Evolutionary conservation across 2,113 vertebrate genomes (phyloP).

Genomic region (Chaenocephalus aceratus): DNA sequence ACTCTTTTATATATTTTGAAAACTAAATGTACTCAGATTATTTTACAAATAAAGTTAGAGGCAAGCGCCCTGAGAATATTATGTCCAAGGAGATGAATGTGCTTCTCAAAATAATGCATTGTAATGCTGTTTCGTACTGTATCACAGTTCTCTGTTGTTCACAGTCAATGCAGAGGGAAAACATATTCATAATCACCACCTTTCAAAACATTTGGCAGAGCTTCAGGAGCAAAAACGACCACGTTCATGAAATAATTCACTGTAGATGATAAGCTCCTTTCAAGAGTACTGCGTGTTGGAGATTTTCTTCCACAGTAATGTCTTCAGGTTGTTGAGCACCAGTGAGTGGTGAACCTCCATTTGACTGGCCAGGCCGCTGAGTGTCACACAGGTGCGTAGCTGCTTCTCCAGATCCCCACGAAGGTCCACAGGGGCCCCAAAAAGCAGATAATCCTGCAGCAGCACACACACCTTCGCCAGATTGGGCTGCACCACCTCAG

Average conservation of each 20-base stretch:
- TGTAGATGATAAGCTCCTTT: slow-evolving; percentile 29
- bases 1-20: slow-evolving; percentile 42
- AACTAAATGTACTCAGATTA: slow-evolving; percentile 29
- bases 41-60: slow-evolving; percentile 42
- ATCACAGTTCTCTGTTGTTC: slow-evolving; percentile 64
- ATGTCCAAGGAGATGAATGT: slow-evolving; percentile 34
- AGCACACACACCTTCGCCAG: slow-evolving; percentile 94
- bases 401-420: slow-evolving; percentile 91
- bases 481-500: slow-evolving; percentile 93
- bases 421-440: slow-evolving; percentile 87
- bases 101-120: slow-evolving; percentile 20
- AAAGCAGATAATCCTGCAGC: slow-evolving; percentile 92
- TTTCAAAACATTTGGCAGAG: slow-evolving; percentile 28
- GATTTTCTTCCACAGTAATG: slow-evolving; percentile 95
- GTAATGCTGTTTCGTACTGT: slow-evolving; percentile 30
- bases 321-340: slow-evolving; percentile 97
- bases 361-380: slow-evolving; percentile 94
- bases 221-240: background rate
- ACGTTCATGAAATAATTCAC: slow-evolving; percentile 9
- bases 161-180: slow-evolving; percentile 42
- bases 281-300: slow-evolving; percentile 96
- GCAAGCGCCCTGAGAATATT: slow-evolving; percentile 63
- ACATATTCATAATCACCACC: slow-evolving; percentile 18
- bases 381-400: slow-evolving; percentile 93
- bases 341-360: slow-evolving; percentile 97